Evolutionary conservation across 2,888 invertebrate species (phyloP).

Genomic region (Nymphalis polychloros): DNA sequence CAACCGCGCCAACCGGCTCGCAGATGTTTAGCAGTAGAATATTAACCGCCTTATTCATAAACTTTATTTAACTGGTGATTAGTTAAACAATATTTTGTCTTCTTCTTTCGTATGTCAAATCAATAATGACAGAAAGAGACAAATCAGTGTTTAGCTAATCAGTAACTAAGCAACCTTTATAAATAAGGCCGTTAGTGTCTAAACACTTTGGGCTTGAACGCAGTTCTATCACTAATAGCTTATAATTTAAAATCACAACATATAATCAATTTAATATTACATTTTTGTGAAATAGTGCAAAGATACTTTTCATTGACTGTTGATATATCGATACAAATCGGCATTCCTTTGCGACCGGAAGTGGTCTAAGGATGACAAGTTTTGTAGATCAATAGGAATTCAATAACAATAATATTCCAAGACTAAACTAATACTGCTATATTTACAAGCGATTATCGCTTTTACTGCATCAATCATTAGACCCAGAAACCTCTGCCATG

Average conservation of each 20-base stretch:
- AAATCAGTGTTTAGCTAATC: no score
- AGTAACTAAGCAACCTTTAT: no score
- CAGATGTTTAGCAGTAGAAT: no score
- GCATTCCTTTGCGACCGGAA: conserved; percentile 29
- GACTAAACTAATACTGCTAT: not conserved
- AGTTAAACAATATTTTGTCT: no score
- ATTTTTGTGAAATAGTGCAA: conserved; percentile 4
- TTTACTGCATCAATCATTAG: not conserved
- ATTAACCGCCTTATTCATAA: no score
- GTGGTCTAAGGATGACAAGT: conserved; percentile 31
- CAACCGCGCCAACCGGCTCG: no score
- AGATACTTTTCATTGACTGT: not conserved
- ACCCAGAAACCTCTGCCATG: conserved; percentile 7
- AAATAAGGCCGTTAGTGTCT: no score
- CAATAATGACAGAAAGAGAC: no score
- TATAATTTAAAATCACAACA: not conserved
- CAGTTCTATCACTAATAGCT: no score
- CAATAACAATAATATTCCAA: conserved; percentile 18
- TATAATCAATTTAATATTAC: not conserved
- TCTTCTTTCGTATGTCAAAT: no score
- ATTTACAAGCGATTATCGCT: conserved; percentile 6
- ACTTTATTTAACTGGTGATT: no score
- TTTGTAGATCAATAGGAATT: conserved; percentile 26
- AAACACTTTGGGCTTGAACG: no score
- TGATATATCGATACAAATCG: conserved; percentile 11